These are phyloP conservation scores for Sternotherus odoratus DNA, from an alignment of 2,797 vertebrate genomes.

Conservation along the genomic window DNA sequence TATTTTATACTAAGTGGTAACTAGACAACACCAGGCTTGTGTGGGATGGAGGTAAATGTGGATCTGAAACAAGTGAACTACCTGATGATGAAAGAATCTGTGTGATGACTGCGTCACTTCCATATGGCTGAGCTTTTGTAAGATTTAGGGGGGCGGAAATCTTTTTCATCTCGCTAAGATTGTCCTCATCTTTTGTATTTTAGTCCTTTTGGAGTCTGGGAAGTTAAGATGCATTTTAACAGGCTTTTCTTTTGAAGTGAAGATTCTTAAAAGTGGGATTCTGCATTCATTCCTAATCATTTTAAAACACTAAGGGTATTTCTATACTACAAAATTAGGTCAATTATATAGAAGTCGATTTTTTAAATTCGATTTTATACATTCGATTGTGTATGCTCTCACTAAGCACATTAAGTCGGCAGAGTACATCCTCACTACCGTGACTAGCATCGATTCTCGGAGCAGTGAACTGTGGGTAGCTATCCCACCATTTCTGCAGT, in stretches of 20 bases:
- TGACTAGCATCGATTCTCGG: too few relatives aligned
- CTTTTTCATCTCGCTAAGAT: background rate
- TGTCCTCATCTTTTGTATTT: background rate
- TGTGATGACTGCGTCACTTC: background rate
- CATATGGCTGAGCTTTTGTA: background rate
- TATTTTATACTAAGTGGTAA: background rate
- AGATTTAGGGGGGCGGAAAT: rapidly evolving
- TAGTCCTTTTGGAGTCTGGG: background rate
- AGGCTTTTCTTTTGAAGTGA: background rate
- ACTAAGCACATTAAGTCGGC: too few relatives aligned
- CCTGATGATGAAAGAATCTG: background rate
- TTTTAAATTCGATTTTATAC: too few relatives aligned
- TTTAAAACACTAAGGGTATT: background rate
- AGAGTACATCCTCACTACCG: too few relatives aligned
- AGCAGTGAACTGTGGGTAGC: too few relatives aligned
- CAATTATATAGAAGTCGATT: too few relatives aligned
- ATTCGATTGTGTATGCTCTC: too few relatives aligned
- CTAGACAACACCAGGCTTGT: background rate
- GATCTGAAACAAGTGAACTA: background rate
- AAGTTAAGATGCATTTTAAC: background rate
- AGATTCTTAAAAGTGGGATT: background rate
- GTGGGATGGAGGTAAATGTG: background rate
- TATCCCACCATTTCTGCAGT: too few relatives aligned
- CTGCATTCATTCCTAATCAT: background rate
- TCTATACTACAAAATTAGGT: too few relatives aligned